Evolutionary conservation across 1,140 invertebrate genomes (phyloP).

Genomic region (Colletes latitarsis): DNA sequence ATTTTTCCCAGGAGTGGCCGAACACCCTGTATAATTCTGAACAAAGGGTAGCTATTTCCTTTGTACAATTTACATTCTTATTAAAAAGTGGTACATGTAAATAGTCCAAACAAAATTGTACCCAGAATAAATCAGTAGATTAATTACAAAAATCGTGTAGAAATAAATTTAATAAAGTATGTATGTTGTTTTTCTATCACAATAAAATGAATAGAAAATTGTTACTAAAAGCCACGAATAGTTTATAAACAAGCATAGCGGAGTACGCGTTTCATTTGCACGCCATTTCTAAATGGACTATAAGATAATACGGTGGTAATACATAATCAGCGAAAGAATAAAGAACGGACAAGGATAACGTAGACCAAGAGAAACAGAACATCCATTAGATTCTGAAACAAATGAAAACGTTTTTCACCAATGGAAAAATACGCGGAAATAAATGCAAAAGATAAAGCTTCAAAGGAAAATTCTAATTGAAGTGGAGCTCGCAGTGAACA

Average conservation of each 20-base stretch:
- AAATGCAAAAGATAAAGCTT: background rate
- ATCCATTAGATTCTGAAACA: background rate
- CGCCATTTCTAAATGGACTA: background rate
- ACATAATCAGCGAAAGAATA: background rate
- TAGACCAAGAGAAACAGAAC: background rate
- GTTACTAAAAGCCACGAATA: background rate
- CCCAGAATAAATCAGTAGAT: too few species aligned
- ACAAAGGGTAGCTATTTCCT: too few species aligned
- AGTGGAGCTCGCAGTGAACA: background rate
- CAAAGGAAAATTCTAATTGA: constrained; percentile 6
- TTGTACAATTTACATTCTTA: too few species aligned
- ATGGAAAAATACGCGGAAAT: background rate
- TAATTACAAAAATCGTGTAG: too few species aligned
- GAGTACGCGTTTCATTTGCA: background rate
- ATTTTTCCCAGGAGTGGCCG: too few species aligned
- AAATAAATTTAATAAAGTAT: background rate
- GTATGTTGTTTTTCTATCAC: background rate
- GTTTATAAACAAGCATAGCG: background rate
- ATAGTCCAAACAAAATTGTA: too few species aligned
- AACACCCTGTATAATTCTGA: too few species aligned
- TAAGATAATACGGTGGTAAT: background rate
- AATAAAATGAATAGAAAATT: background rate
- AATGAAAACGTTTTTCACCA: background rate
- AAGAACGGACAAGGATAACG: background rate
- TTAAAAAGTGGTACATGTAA: too few species aligned